Base-by-base conservation (phyloP, 2,113 vertebrate species). In the Larimichthys polyactis region DNA sequence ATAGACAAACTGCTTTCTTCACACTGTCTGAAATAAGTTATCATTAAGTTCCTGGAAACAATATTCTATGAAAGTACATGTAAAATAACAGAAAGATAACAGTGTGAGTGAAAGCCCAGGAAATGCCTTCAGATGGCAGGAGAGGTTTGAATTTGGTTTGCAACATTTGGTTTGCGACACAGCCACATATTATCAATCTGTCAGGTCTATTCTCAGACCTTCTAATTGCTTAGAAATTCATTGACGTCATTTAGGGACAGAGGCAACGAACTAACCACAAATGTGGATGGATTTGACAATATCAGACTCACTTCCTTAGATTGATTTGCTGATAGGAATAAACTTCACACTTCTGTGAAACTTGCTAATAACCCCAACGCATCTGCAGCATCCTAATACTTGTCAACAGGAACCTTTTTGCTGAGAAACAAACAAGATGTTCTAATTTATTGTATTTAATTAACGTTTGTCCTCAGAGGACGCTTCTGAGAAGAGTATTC, bases 171-270 rank as follows among this genome's bases (percentile, higher is more conserved):
- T 75, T 68, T 69, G 24, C 58, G 64, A 19, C 29, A 62, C 67
- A 62, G 7, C 55, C 22, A 54, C 29, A 48, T 63, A 54, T 71
- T 73, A 16, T 36, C 52, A 55, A 57, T 12, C 40, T 24, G 32
- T 83, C 49, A 84, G 59, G 44, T 80, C n/a, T 36, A 36, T 51
- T 85, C 40, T 78, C 60, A 69, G 29, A 27, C 82, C 20, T 43
- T 40, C 36, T 22, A 55, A 82, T 66, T 58, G 29, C 76, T 86
- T 32, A 71, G 70, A 85, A 82, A 78, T 73, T 29, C 54, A 83
- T 69, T 83, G 60, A 86, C 60, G 82, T 87, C 74, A 90, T 29
- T 66, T 40, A 40, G 59, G 24, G 75, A 73, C 46, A 6, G 15
- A 78, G 11, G 40, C 14, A 78, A 54, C 11, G 20, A 82, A 62